phyloP scores from a whole-genome alignment of 2,888 invertebrate genomes.

The Theristus sp. region DNA sequence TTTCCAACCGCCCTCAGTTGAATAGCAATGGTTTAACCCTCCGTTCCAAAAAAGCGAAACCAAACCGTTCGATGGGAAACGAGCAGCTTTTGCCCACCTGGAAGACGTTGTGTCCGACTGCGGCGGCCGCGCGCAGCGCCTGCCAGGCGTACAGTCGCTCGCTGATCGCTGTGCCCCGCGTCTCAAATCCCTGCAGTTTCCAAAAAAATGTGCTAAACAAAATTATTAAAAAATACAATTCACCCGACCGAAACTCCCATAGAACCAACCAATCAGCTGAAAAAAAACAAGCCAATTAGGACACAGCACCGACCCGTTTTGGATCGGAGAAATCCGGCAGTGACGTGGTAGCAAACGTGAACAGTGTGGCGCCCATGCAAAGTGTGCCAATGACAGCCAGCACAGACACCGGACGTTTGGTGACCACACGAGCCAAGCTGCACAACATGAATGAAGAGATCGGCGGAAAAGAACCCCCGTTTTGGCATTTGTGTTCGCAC shows the following conservation, averaged over 20 bases:
- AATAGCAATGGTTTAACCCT: too few species aligned
- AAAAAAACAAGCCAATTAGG: background rate
- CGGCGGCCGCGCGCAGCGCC: background rate
- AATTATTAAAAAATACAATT: too few species aligned
- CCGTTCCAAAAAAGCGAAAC: too few species aligned
- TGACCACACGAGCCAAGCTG: background rate
- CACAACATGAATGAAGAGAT: too few species aligned
- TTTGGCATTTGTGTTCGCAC: too few species aligned
- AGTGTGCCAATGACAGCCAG: background rate
- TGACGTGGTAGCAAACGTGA: background rate
- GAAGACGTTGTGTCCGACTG: background rate
- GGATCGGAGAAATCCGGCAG: background rate
- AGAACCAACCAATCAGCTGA: too few species aligned
- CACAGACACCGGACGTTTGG: background rate
- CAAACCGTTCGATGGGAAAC: too few species aligned
- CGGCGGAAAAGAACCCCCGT: too few species aligned
- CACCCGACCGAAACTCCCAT: too few species aligned
- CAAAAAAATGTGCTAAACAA: too few species aligned
- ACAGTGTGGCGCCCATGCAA: background rate
- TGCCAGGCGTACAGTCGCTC: background rate
- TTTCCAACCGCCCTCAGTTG: too few species aligned
- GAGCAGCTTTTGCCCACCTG: too few species aligned
- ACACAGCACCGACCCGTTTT: background rate
- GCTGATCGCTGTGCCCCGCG: constrained; percentile 7
- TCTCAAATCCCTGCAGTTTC: constrained; percentile 8